Percentiles rank a stretch among this genome's conserved stretches.
phyloP scores from a whole-genome alignment of 2,888 invertebrate genomes.

The Dryadula phaetusa region DNA sequence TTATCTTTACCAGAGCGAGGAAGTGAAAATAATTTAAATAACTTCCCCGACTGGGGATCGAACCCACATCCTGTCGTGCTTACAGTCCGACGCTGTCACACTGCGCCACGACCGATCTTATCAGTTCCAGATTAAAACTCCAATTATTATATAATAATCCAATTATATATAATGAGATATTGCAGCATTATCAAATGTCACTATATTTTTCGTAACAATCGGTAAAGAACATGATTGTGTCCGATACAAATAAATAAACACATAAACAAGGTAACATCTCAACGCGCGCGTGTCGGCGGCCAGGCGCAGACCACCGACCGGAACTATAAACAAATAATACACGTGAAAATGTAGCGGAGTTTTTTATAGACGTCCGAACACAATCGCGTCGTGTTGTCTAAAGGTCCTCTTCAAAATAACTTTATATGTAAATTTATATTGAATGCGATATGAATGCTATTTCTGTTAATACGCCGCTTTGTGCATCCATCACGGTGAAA shows the following conservation, averaged over 20 bases:
- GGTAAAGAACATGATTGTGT: too few species aligned
- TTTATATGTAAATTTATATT: slow-evolving; percentile 20
- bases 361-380: slow-evolving; percentile 31
- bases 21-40: too few species aligned
- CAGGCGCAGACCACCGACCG: not conserved
- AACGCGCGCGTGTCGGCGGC: not conserved
- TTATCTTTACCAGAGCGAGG: too few species aligned
- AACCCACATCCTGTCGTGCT: too few species aligned
- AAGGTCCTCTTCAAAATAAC: not conserved
- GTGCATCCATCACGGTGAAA: not conserved
- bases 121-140: too few species aligned
- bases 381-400: slow-evolving; percentile 18
- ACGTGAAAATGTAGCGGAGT: slow-evolving; percentile 7
- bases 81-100: too few species aligned
- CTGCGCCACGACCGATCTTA: too few species aligned
- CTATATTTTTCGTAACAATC: too few species aligned
- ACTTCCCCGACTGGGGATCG: too few species aligned
- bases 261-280: not conserved
- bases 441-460: slow-evolving; percentile 19
- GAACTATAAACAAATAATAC: slow-evolving; percentile 7
- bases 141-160: too few species aligned
- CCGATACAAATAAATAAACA: not conserved
- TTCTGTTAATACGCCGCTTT: slow-evolving; percentile 4
- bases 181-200: too few species aligned
- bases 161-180: too few species aligned